Evolutionary conservation across 2,888 invertebrate species (phyloP), one percentile per base, ranked within the genome.

Genomic region (Keiferia lycopersicella): DNA sequence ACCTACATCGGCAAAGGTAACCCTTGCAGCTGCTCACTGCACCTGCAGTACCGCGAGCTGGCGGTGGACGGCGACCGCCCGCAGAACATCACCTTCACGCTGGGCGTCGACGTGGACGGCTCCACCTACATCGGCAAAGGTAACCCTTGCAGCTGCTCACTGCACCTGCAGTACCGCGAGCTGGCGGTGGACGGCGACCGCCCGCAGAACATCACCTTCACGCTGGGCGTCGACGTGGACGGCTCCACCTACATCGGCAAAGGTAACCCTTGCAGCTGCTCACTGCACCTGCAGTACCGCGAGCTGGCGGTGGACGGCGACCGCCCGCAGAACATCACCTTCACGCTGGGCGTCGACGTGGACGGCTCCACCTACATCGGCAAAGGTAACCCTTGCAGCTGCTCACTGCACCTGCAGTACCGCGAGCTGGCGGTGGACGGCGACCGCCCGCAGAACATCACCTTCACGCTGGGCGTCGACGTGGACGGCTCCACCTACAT

Each of bases 181-280:
- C 74, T 87, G 73, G 74, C 75, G 67, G 79, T 76, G 50, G 87
- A 87, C 69, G 96, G 96, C 11, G 92, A 91, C 78, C 84, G 86
- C 14, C 94, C 95, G 67, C 95, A 95, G 66, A 93, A 94, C 81
- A 93, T 94, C 64, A 75, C 91, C 61, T 96, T 95, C 81, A 94
- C 94, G 30, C 92, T 96, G 73, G 93, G 93, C 48, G 94, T 96
- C 63, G 93, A 92, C 53, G 92, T 96, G 34, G 93, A 92, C 78
- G 94, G 93, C 0, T 76, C 92, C 70, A 88, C 93, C 20, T 96
- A 94, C 80, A 83, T 92, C 50, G 96, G 96, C 64, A 92, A 91
- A 57, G 53, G 22, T 26, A 26, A n/a, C n/a, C n/a, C n/a, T n/a
- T n/a, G n/a, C n/a, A n/a, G n/a, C n/a, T n/a, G n/a, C n/a, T n/a